A percentile compares a stretch with the other conserved stretches of the same genome.
These are phyloP conservation scores for Lacanobia wlatinum DNA, from an alignment of 2,888 invertebrate genomes.

Conservation along the genomic window DNA sequence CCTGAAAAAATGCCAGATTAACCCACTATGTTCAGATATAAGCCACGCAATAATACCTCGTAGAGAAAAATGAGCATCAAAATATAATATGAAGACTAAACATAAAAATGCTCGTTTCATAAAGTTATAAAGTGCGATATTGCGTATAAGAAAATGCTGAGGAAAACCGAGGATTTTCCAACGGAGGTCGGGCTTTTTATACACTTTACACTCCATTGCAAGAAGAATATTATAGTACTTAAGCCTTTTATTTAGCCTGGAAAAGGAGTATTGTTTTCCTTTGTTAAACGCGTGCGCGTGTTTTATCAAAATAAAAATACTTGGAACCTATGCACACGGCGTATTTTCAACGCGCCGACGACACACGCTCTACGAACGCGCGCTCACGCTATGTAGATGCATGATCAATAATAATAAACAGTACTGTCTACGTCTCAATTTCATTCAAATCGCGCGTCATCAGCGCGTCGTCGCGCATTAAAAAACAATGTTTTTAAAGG, in stretches of 20 bases:
- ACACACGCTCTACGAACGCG: no score
- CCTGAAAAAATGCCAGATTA: neutral
- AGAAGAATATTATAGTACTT: conserved; percentile 58
- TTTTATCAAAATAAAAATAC: conserved; percentile 21
- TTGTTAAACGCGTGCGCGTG: neutral
- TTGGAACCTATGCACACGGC: no score
- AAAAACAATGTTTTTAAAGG: no score
- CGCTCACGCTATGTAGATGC: no score
- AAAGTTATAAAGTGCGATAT: conserved; percentile 62
- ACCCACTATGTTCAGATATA: neutral
- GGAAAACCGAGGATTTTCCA: conserved; percentile 48
- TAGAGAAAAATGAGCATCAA: conserved; percentile 19
- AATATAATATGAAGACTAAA: conserved; percentile 27
- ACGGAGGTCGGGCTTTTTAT: conserved; percentile 43
- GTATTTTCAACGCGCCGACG: no score
- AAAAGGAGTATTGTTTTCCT: conserved; percentile 40
- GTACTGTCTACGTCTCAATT: no score
- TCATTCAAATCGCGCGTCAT: no score
- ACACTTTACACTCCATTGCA: conserved; percentile 51
- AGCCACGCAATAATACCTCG: conserved; percentile 8
- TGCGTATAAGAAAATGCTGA: conserved; percentile 54
- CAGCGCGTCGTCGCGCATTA: no score
- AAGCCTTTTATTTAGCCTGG: conserved; percentile 62
- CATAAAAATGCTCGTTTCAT: conserved; percentile 54
- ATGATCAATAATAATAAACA: no score